These are phyloP conservation scores for Tyrophagus putrescentiae DNA, from an alignment of 1,140 invertebrate genomes.

Conservation along the genomic window DNA sequence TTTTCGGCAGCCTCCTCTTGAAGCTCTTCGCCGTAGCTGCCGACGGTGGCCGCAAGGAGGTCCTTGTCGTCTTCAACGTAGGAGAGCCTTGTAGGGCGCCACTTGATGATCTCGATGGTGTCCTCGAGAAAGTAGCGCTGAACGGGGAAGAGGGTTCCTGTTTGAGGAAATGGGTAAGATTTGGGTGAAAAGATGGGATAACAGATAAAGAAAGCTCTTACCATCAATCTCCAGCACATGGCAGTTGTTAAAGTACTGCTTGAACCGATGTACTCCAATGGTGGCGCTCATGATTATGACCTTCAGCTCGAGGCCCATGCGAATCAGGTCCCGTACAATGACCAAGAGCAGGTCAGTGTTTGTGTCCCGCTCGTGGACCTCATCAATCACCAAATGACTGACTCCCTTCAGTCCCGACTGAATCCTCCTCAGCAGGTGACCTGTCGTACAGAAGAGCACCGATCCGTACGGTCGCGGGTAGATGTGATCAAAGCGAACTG, in stretches of 20 bases:
- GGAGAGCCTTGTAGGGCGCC: neutral
- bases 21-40: neutral
- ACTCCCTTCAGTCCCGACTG: constrained; percentile 43
- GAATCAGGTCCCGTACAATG: constrained; percentile 71
- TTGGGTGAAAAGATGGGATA: no score
- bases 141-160: constrained; percentile 85
- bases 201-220: constrained; percentile 22
- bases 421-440: constrained; percentile 73
- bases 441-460: constrained; percentile 93
- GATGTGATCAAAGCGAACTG: constrained; percentile 56
- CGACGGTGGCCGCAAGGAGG: neutral
- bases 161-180: no score
- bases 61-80: constrained; percentile 2
- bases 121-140: constrained; percentile 54
- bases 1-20: neutral
- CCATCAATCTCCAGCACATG: constrained; percentile 81
- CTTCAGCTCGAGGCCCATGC: constrained; percentile 64
- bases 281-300: constrained; percentile 96
- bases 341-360: constrained; percentile 88
- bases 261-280: constrained; percentile 87
- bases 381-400: constrained; percentile 78
- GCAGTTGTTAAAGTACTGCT: constrained; percentile 68
- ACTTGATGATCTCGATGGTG: constrained; percentile 16
- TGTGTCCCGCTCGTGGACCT: constrained; percentile 88
- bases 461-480: constrained; percentile 63